Conservation (phyloP, 64 coral and sea anemone species). For the Dendrophyllia cribrosa region DNA sequence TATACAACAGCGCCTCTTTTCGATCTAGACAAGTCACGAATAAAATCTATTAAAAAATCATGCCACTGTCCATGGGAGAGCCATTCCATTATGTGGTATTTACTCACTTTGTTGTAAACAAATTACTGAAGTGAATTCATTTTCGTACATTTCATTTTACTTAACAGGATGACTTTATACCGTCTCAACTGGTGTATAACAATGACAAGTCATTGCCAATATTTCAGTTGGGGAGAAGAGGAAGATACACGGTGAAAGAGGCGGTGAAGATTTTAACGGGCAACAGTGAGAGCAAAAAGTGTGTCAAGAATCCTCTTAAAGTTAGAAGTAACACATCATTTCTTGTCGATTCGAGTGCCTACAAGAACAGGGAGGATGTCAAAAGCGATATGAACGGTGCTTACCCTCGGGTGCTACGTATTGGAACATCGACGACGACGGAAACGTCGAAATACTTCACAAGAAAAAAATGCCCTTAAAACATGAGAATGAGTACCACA, state of each 20-base stretch:
- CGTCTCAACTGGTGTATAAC: no score
- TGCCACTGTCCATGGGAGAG: no score
- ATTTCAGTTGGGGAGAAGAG: conserved; percentile 26
- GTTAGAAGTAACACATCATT: conserved; percentile 56
- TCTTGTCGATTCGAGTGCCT: conserved; percentile 22
- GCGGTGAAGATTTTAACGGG: conserved; percentile 29
- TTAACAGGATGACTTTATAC: no score
- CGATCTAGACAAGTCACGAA: no score
- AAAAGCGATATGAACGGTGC: conserved; percentile 67
- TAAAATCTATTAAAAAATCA: no score
- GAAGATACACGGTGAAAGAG: conserved; percentile 41
- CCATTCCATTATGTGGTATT: no score
- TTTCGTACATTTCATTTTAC: no score
- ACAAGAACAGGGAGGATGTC: conserved; percentile 52
- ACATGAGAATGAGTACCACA: conserved; percentile 22
- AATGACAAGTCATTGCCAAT: conserved; percentile 23
- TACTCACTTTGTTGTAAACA: no score
- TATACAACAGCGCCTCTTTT: no score
- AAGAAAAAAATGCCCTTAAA: conserved; percentile 31
- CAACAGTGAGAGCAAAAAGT: not conserved
- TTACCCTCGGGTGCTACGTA: conserved; percentile 16
- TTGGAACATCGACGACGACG: conserved; percentile 7
- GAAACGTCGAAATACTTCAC: conserved; percentile 22
- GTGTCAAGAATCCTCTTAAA: conserved; percentile 47
- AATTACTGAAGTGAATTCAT: no score